These are phyloP conservation scores for Scaptomyza graminum DNA, from an alignment of 1,140 invertebrate genomes.

Conservation along the genomic window DNA sequence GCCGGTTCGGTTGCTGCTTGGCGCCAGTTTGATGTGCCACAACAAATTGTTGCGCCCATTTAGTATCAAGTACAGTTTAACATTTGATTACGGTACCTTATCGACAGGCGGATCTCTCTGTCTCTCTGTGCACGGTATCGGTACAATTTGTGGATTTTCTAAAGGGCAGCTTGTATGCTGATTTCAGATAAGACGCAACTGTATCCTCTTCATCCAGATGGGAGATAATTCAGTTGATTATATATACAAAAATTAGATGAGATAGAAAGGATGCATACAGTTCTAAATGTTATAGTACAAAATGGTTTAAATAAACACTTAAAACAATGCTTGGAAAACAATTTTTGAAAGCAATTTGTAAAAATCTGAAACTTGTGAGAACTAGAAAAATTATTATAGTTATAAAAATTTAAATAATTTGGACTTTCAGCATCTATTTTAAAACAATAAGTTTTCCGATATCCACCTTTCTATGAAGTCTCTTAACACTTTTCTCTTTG, in stretches of 20 bases:
- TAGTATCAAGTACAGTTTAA: conserved; percentile 67
- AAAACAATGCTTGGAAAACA: background rate
- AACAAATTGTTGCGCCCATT: conserved; percentile 67
- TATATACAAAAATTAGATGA: background rate
- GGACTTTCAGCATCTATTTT: background rate
- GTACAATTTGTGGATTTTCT: conserved; percentile 31
- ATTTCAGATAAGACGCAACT: conserved; percentile 52
- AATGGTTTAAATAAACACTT: background rate
- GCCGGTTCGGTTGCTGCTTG: conserved; percentile 63
- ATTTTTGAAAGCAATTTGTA: background rate
- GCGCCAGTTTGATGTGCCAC: conserved; percentile 65
- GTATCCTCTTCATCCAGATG: conserved; percentile 54
- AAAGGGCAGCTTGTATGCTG: conserved; percentile 42
- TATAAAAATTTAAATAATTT: background rate
- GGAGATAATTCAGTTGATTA: conserved; percentile 19
- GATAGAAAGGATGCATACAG: background rate
- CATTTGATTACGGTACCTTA: conserved; percentile 71
- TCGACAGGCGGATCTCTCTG: conserved; percentile 66
- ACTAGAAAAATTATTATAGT: no score
- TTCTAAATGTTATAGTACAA: background rate
- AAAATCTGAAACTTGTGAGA: no score
- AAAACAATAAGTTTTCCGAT: background rate
- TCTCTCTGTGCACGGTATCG: conserved; percentile 44
- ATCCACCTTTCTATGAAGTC: background rate
- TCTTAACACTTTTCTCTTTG: no score